phyloP scores from a whole-genome alignment of 2,888 invertebrate genomes.

The Muschampia plurimacula region DNA sequence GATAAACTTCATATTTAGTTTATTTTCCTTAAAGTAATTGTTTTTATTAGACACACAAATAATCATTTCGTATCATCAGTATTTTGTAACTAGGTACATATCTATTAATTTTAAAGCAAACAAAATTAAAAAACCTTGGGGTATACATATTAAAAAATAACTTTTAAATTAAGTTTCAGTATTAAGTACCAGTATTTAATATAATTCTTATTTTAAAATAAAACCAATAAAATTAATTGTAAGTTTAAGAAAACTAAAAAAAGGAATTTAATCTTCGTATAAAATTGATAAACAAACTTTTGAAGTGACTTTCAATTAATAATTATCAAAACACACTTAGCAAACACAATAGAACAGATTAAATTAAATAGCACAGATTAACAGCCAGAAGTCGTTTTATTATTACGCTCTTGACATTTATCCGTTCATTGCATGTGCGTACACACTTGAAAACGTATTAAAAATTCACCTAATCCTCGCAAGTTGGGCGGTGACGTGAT shows the following conservation, averaged over 20 bases:
- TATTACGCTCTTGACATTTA: conserved; percentile 20
- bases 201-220: too few species aligned
- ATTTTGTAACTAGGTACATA: too few species aligned
- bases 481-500: conserved; percentile 32
- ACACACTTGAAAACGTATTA: conserved; percentile 6
- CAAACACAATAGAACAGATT: not conserved
- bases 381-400: not conserved
- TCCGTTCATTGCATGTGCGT: conserved; percentile 2
- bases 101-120: not conserved
- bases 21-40: not conserved
- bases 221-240: too few species aligned
- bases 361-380: not conserved
- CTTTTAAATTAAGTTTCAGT: too few species aligned
- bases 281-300: too few species aligned
- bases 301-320: too few species aligned
- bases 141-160: too few species aligned
- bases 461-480: conserved; percentile 23
- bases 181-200: not conserved
- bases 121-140: not conserved
- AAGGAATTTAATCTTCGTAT: too few species aligned
- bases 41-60: not conserved
- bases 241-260: too few species aligned
- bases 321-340: not conserved
- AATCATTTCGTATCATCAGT: not conserved
- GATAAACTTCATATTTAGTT: conserved; percentile 11